Percentiles rank a stretch among this genome's conserved stretches.
Conservation (phyloP, 2,113 vertebrate genomes). For the Choloepus hoffmanni region DNA sequence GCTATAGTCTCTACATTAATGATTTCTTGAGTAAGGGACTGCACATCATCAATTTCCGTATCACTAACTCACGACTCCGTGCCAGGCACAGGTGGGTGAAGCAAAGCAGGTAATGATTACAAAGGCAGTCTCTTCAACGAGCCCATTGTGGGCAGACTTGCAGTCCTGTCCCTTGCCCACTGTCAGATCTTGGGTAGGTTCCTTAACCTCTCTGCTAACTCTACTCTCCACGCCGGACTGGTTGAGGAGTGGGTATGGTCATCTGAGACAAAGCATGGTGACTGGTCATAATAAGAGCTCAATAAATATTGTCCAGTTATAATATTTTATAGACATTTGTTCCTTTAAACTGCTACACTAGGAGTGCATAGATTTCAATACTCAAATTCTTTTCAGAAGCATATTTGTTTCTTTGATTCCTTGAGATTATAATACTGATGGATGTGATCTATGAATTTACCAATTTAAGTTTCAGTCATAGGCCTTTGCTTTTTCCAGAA, state of each 20-base stretch:
- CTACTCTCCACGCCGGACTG: background rate
- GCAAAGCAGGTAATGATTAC: background rate
- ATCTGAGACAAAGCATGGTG: background rate
- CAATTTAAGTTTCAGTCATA: slow-evolving; percentile 58
- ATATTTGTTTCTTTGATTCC: slow-evolving; percentile 35
- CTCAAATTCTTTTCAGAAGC: background rate
- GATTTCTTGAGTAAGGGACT: background rate
- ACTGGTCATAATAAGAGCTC: background rate
- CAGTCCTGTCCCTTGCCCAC: background rate
- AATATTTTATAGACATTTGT: background rate
- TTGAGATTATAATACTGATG: slow-evolving; percentile 57
- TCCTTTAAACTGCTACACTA: background rate
- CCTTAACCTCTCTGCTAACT: background rate
- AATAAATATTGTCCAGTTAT: background rate
- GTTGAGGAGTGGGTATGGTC: background rate
- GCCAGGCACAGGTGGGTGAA: background rate
- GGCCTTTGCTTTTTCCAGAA: slow-evolving; percentile 61
- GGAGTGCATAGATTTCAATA: background rate
- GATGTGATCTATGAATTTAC: slow-evolving; percentile 58
- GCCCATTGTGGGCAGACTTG: background rate
- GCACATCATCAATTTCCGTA: background rate
- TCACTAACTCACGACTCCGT: background rate
- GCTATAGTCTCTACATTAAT: background rate
- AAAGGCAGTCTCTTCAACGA: background rate
- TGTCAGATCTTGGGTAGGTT: background rate